A percentile compares a stretch with the other conserved stretches of the same genome.
These are phyloP conservation scores for Helicoverpa armigera DNA, from an alignment of 1,140 invertebrate genomes.

Conservation along the genomic window DNA sequence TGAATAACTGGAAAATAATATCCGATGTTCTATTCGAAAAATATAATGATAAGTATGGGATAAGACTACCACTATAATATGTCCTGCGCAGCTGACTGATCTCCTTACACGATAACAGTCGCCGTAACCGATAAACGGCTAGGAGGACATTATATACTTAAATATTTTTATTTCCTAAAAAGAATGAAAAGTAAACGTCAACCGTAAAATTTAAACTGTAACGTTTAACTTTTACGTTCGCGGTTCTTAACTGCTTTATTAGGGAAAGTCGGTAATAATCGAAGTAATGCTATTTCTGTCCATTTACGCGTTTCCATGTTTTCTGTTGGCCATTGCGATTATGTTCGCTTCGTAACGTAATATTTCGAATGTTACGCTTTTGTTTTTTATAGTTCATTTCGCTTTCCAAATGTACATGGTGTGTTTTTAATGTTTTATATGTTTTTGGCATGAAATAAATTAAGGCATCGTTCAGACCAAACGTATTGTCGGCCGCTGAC, in stretches of 20 bases:
- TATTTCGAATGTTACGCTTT: conserved; percentile 40
- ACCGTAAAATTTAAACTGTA: conserved; percentile 24
- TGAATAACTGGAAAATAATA: no score
- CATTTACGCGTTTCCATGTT: conserved; percentile 40
- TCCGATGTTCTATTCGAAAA: no score
- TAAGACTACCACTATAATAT: no score
- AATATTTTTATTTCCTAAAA: not conserved
- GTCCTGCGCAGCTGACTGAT: no score
- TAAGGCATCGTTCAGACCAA: no score
- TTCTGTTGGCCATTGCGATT: not conserved
- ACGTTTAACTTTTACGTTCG: conserved; percentile 19
- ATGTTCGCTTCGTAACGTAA: conserved; percentile 29
- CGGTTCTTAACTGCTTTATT: conserved; percentile 24
- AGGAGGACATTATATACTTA: no score
- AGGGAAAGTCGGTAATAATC: conserved; percentile 33
- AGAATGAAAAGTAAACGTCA: conserved; percentile 11
- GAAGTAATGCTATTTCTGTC: conserved; percentile 13
- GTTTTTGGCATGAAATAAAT: no score
- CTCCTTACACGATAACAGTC: no score
- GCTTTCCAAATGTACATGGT: conserved; percentile 25
- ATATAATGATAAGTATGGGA: no score
- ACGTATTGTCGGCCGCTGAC: no score
- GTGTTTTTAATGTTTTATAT: not conserved
- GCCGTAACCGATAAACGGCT: no score
- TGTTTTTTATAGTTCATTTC: conserved; percentile 23